phyloP scores from a whole-genome alignment of 2,888 invertebrate genomes.

The Agrochola lychnidis region DNA sequence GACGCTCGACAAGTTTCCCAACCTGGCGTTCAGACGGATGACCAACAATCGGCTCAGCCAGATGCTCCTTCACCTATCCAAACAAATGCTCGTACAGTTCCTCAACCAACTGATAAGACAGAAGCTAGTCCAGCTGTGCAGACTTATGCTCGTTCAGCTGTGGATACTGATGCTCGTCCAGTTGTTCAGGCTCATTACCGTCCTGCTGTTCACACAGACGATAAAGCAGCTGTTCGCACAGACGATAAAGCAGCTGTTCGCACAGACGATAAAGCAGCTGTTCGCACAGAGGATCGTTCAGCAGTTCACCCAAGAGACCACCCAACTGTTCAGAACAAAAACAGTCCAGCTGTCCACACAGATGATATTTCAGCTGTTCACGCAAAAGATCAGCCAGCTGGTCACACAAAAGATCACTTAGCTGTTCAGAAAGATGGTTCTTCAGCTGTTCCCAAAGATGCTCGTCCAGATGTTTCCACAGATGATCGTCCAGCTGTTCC shows the following conservation, averaged over 20 bases:
- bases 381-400: not conserved
- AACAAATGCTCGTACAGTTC: not conserved
- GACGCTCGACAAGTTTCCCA: not conserved
- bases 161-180: conserved; percentile 1
- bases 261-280: not conserved
- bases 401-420: not conserved
- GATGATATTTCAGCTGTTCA: not conserved
- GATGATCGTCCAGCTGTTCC: not conserved
- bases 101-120: conserved; percentile 2
- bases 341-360: not conserved
- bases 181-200: not conserved
- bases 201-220: not conserved
- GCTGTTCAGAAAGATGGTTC: not conserved
- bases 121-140: not conserved
- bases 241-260: not conserved
- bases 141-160: not conserved
- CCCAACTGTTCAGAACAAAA: not conserved
- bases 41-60: not conserved
- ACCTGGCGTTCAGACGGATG: not conserved
- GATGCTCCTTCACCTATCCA: not conserved
- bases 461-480: not conserved
- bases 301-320: not conserved
- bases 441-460: not conserved
- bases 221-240: not conserved
- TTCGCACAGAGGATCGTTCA: not conserved